A percentile compares a stretch with the other conserved stretches of the same genome.
Conservation (phyloP, 2,888 invertebrate genomes). For the Artemia sinica region DNA sequence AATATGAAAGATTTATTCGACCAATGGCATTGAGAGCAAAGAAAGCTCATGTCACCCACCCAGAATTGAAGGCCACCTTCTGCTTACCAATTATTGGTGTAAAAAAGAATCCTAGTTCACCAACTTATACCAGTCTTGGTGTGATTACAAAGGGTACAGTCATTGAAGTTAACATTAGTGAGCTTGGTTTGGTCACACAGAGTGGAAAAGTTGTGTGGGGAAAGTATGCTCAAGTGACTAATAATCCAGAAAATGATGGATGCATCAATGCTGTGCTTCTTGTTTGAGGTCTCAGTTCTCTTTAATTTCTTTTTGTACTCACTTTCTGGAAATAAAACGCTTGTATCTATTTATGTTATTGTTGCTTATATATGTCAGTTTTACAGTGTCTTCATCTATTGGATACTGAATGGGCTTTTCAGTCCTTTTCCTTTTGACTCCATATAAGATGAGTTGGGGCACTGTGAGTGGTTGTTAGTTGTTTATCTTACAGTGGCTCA, state of each 20-base stretch:
- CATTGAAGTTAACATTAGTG: constrained; percentile 93
- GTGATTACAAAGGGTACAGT: constrained; percentile 98
- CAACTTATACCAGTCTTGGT: constrained; percentile 89
- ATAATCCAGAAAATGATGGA: constrained; percentile 98
- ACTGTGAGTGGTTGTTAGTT: not conserved
- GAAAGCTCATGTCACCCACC: constrained; percentile 97
- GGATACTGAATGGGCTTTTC: not conserved
- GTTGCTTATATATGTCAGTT: constrained; percentile 7
- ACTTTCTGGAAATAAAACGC: constrained; percentile 1
- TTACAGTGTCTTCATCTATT: not conserved
- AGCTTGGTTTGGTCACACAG: constrained; percentile 93
- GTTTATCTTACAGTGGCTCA: too few species aligned
- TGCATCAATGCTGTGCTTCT: constrained; percentile 96
- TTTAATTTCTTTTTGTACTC: constrained; percentile 1
- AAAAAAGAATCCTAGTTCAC: constrained; percentile 94
- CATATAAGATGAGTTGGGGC: not conserved
- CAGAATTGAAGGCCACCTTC: constrained; percentile 95
- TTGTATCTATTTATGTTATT: constrained; percentile 1
- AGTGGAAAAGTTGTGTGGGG: constrained; percentile 99
- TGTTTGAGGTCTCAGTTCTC: constrained; percentile 44
- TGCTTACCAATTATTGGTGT: constrained; percentile 93
- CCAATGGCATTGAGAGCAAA: constrained; percentile 93
- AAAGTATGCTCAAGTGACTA: constrained; percentile 97
- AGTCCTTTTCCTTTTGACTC: not conserved
- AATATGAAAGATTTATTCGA: constrained; percentile 92